Base-by-base conservation (phyloP, 1,140 invertebrate species). In the Calephelis virginiensis region DNA sequence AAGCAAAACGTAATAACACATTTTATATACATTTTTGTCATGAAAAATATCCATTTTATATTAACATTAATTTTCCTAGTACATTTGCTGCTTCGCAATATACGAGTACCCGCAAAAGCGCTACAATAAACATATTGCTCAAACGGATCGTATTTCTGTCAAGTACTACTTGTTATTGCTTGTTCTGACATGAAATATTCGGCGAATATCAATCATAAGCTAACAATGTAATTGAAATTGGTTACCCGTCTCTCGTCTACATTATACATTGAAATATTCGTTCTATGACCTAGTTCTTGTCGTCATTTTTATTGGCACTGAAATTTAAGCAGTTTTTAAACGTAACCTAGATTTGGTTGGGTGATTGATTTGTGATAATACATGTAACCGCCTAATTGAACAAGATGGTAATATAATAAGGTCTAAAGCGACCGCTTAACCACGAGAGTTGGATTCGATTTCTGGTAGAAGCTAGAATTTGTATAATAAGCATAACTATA, bases 71-170 rank as follows among this genome's bases (percentile, higher is more conserved):
- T 59, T 59, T 59, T 59, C 56, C 56, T 17, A 38, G 11, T 40
- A 59, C 56, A 59, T 59, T 59, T 59, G 56, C 37, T 38, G 56
- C 56, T 59, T 59, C 56, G 75, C 67, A 75, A 72, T 77, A 74
- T 71, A 67, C 71, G 70, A 75, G 74, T 72, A 69, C 78, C 74
- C 74, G 73, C 71, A 77, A 73, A 70, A 72, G 64, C 49, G 69
- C 64, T 77, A 69, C 70, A 75, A 77, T 74, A 80, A 80, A 74
- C 74, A 74, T 75, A 82, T 81, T 77, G 77, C 75, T 76, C 78
- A 75, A 70, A 63, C 69, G 74, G 70, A 74, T 77, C 78, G 76
- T 83, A 83, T 81, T 82, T 85, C 82, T 76, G 76, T 79, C 82
- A 78, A 83, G 76, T 74, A 74, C 68, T 72, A 69, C 63, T 72